Base-by-base conservation (phyloP, 1,140 invertebrate species). In the Alviniconcha marisindica region DNA sequence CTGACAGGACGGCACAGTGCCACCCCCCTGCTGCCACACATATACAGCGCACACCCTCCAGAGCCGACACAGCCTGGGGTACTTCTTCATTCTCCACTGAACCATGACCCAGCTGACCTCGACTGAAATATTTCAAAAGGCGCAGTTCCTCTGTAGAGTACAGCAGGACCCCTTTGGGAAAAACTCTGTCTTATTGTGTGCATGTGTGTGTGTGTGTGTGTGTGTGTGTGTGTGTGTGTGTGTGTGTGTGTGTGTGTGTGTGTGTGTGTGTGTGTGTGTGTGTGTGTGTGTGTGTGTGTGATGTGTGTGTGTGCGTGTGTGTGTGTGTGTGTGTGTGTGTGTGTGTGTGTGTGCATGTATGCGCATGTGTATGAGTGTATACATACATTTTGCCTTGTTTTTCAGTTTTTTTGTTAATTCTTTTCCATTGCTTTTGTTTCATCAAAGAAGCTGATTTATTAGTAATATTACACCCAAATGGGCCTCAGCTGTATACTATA, bases 261-360 rank as follows among this genome's bases (percentile, higher is more conserved):
- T 71, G 66, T 4, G 31, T 36, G 31, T 1, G 31, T 71, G n/a
- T 33, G 31, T 36, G 31, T 28, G 31, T 71, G 28, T 71, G 0
- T 71, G 66, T 71, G 66, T 71, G 66, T 71, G 3, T 71, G 66
- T 71, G 66, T 71, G 66, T 7, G 3, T 71, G 66, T 71, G 28
- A 7, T 66, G 60, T 66, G 60, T 28, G 60, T 66, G 60, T 28
- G 60, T 66, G 60, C 28, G 60, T 66, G 60, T 71, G 14, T 33
- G 66, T 33, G 31, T 71, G 66, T 71, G 66, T 71, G 66, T 71
- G 66, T 33, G 31, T 71, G 14, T 71, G 66, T 36, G 10, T n/a
- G 48, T 51, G 48, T 51, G 48, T 21, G 48, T 51, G 48, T 21
- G 48, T 51, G 48, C 48, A 51, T 51, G 48, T 51, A 51, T 51